Base-by-base conservation (phyloP, 2,797 vertebrate genomes). In the Pitangus sulphuratus region DNA sequence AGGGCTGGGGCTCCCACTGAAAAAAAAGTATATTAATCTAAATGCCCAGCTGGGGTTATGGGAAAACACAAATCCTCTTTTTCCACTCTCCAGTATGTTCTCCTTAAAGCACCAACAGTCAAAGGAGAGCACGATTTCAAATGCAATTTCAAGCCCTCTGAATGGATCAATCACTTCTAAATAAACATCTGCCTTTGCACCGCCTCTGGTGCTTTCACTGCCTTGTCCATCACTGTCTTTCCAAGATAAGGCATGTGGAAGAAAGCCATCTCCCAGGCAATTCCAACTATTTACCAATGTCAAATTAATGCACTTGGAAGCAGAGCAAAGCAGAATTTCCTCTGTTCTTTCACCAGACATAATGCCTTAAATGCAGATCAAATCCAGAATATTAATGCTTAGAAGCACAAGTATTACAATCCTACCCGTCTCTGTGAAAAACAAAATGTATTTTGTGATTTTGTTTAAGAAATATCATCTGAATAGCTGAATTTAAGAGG, bases 141-240 rank as follows among this genome's bases (percentile, higher is more conserved):
- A 90, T 51, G 71, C 88, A 87, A 94, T 94, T 95, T 96, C 84
- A 95, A 96, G 91, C 82, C 56, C 68, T 92, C 93, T 95, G 93
- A 95, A 95, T 94, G 88, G 84, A 93, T 96, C 94, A 95, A 93
- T 93, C 91, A 84, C 71, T 93, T 90, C 53, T 95, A 94, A 96
- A 95, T 60, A 96, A 97, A 95, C 78, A 96, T 95, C 93, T 96
- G 94, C 87, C 82, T 91, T 87, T 89, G 87, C 79, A 93, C 61
- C 88, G 95, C 90, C 93, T 96, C 93, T 90, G 90, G 91, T 80
- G 85, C 86, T 96, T 94, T 90, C 88, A 87, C 74, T 95, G 93
- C 83, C 91, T 95, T 97, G 95, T 96, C 94, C 91, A 95, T 96
- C 94, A 95, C 94, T 95, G 95, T 90, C 93, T 95, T 93, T 95